These are phyloP conservation scores for Atrichornis clamosus DNA, from an alignment of 2,113 vertebrate genomes.

Conservation along the genomic window DNA sequence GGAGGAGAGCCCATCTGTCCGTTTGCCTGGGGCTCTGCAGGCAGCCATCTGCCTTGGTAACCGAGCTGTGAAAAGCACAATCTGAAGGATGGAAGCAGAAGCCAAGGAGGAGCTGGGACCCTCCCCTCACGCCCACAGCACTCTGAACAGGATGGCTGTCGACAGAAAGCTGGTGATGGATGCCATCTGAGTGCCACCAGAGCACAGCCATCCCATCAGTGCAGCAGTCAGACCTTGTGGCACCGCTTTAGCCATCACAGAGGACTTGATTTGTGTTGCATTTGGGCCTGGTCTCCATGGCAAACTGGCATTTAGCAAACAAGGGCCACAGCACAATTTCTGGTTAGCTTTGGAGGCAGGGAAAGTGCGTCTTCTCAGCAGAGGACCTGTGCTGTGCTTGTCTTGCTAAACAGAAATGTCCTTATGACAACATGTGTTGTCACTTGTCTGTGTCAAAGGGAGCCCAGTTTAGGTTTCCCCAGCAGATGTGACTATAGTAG, in stretches of 20 bases:
- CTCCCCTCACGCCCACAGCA: not conserved
- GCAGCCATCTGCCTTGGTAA: slow-evolving; percentile 39
- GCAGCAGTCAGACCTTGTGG: rapidly evolving
- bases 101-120: not conserved
- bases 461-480: not conserved
- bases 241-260: not conserved
- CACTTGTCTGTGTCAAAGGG: not conserved
- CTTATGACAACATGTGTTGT: not conserved
- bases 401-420: not conserved
- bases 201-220: not conserved
- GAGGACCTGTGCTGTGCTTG: not conserved
- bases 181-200: not conserved
- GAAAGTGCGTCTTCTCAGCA: not conserved
- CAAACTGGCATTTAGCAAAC: not conserved
- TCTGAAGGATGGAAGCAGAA: not conserved
- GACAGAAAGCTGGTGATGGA: not conserved
- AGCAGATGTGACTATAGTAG: not conserved
- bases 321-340: not conserved
- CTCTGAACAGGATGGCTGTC: not conserved
- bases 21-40: not conserved
- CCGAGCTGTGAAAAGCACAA: not conserved
- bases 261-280: not conserved
- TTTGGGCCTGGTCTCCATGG: not conserved
- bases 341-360: not conserved
- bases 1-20: slow-evolving; percentile 39